phyloP scores from a whole-genome alignment of 23 tunicate species.

The Diplosoma virens region DNA sequence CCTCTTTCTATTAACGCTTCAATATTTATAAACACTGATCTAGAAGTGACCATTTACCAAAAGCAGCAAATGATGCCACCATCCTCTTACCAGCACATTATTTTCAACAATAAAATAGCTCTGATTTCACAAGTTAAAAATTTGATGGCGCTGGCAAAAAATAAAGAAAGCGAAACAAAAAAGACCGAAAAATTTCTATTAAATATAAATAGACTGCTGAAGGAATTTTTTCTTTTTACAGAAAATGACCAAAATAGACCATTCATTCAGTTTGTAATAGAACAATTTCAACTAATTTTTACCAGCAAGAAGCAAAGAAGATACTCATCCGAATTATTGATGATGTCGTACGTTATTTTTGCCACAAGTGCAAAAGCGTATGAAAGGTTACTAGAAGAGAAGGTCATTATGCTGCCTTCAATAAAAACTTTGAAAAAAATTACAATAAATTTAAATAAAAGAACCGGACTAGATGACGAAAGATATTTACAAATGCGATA shows the following conservation, averaged over 20 bases:
- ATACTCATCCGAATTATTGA: neutral
- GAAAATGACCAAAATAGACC: neutral
- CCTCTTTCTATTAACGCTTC: neutral
- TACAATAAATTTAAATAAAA: neutral
- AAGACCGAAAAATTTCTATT: neutral
- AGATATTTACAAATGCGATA: slow-evolving; percentile 2
- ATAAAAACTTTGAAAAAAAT: slow-evolving; percentile 10
- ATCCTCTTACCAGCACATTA: neutral
- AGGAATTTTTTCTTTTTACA: neutral
- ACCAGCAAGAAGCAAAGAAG: neutral
- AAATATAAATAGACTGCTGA: neutral
- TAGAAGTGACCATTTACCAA: neutral
- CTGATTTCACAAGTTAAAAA: neutral
- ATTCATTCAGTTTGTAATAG: neutral
- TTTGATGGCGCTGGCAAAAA: slow-evolving; percentile 9
- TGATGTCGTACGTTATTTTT: slow-evolving; percentile 1
- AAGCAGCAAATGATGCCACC: neutral
- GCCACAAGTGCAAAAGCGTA: slow-evolving; percentile 3
- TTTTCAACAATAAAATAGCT: slow-evolving; percentile 1
- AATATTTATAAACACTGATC: neutral
- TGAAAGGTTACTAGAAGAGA: slow-evolving; percentile 5
- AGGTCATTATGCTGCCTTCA: neutral
- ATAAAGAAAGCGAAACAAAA: neutral
- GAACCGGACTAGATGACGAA: neutral
- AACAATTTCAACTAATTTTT: neutral